Evolutionary conservation across 2,888 invertebrate species (phyloP), one percentile per base, ranked within the genome.

Genomic region (Sinhomidia bicolor): DNA sequence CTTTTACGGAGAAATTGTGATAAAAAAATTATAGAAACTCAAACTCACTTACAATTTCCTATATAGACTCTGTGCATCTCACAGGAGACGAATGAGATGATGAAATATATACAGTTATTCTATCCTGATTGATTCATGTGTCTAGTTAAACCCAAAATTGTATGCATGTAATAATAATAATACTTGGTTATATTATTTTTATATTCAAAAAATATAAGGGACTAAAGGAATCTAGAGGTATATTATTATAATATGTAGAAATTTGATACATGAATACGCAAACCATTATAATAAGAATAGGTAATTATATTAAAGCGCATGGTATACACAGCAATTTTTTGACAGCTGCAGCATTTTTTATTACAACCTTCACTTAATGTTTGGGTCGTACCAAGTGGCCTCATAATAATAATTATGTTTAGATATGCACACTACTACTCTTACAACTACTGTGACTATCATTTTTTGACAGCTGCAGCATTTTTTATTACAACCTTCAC

Each of bases 401-500:
- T 47, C 74, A 47, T 74, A 74, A 74, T 74, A 74, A 74, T 74
- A 74, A 74, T 74, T 26, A 74, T 74, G 14, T 4, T 71, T 41
- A 20, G 32, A 41, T 41, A 71, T 65, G 1, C 12, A 41, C 4
- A 14, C 44, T 20, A 14, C 47, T 26, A 6, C 41, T 2, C 29
- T 47, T 47, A 6, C 17, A n/a, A n/a, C n/a, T n/a, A n/a, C n/a
- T n/a, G n/a, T n/a, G n/a, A n/a, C n/a, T n/a, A n/a, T n/a, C n/a
- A n/a, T n/a, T n/a, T n/a, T n/a, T n/a, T n/a, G n/a, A n/a, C 87
- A 87, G 81, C 81, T 87, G 87, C 60, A 85, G 7, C 44, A n/a
- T 17, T 54, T 79, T 79, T 79, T 79, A 36, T 60, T 17, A 20
- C n/a, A 57, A 36, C 79, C 41, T 79, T 79, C 79, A 29, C 54